Evolutionary conservation across 1,140 invertebrate species (phyloP).

Genomic region (Papilio machaon): DNA sequence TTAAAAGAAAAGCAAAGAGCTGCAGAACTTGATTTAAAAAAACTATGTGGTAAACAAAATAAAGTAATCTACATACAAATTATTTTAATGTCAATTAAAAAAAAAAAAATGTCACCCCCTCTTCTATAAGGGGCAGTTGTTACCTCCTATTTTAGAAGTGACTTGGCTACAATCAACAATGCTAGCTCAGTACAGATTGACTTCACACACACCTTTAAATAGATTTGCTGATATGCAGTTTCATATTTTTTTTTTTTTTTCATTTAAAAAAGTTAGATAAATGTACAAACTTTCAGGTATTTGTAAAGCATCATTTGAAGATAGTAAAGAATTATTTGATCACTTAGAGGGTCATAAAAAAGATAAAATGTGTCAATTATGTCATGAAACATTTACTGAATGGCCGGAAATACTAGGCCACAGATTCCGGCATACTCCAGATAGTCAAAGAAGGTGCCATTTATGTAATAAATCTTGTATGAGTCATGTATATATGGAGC

Average conservation of each 20-base stretch:
- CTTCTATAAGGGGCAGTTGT: too few species aligned
- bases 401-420: constrained; percentile 59
- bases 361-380: constrained; percentile 50
- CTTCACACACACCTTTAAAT: too few species aligned
- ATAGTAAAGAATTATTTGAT: constrained; percentile 41
- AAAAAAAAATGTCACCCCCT: too few species aligned
- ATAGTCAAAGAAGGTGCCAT: constrained; percentile 52
- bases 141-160: too few species aligned
- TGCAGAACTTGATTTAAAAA: neutral
- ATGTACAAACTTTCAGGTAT: constrained; percentile 57
- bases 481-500: constrained; percentile 51
- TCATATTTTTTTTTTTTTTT: too few species aligned
- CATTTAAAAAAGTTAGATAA: too few species aligned
- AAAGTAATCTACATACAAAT: neutral
- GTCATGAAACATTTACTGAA: constrained; percentile 47
- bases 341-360: constrained; percentile 55
- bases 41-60: neutral
- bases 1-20: neutral
- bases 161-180: too few species aligned
- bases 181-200: too few species aligned
- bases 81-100: too few species aligned
- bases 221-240: too few species aligned
- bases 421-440: constrained; percentile 58
- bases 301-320: constrained; percentile 53
- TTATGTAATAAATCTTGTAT: constrained; percentile 57